These are phyloP conservation scores for Drosophila siamana DNA, from an alignment of 2,888 invertebrate genomes.

Conservation along the genomic window DNA sequence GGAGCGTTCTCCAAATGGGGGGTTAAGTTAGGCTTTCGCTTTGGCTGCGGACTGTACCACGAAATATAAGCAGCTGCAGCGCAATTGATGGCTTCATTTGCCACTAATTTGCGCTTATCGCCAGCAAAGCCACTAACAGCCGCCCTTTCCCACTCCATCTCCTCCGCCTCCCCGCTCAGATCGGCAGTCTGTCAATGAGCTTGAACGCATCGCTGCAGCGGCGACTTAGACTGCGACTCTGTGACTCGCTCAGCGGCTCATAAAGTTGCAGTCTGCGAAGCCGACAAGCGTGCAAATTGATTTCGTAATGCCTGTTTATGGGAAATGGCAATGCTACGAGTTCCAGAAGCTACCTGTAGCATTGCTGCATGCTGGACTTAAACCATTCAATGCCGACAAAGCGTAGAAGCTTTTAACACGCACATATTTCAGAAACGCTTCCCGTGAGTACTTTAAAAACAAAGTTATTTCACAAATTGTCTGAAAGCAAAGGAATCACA, in stretches of 20 bases:
- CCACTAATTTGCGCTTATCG: conserved; percentile 80
- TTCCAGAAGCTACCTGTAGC: background rate
- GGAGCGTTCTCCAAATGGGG: background rate
- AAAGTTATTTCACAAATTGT: no score
- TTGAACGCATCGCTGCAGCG: conserved; percentile 28
- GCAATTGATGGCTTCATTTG: conserved; percentile 76
- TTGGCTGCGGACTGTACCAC: conserved; percentile 29
- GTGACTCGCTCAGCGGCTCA: background rate
- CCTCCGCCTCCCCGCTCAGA: background rate
- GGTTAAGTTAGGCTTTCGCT: background rate
- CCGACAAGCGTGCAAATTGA: conserved; percentile 68
- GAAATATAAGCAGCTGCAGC: conserved; percentile 57
- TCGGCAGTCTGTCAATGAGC: conserved; percentile 9
- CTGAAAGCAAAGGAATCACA: no score
- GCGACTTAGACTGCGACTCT: conserved; percentile 6
- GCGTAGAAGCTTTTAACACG: background rate
- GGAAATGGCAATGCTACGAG: conserved; percentile 46
- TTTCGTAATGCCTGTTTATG: conserved; percentile 72
- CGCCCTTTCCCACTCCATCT: background rate
- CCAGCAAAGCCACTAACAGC: conserved; percentile 1
- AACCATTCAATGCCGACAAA: conserved; percentile 19
- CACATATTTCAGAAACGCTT: background rate
- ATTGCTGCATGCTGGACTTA: background rate
- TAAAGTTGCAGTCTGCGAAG: conserved; percentile 9
- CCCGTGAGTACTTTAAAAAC: background rate